These are phyloP conservation scores for Stomatorhinus ivindoensis DNA, from an alignment of 2,113 vertebrate genomes.

Conservation along the genomic window DNA sequence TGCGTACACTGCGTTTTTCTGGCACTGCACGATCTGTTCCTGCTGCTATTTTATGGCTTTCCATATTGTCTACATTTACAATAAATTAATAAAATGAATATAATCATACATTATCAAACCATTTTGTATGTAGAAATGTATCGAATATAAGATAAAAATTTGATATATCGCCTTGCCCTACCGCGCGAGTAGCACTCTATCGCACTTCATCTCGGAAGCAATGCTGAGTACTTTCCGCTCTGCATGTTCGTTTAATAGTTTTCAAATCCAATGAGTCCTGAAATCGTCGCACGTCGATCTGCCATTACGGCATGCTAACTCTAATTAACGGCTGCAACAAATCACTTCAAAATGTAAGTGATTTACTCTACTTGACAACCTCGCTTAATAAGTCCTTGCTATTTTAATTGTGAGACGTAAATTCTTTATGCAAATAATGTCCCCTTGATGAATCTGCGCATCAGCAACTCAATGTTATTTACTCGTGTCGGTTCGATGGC, in stretches of 20 bases:
- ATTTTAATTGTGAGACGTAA: not conserved
- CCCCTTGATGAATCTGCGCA: not conserved
- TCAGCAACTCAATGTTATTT: not conserved
- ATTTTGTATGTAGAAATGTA: not conserved
- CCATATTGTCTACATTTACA: not conserved
- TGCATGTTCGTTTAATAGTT: not conserved
- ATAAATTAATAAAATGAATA: not conserved
- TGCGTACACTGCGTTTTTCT: not conserved
- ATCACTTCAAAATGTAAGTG: constrained; percentile 7
- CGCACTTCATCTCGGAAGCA: not conserved
- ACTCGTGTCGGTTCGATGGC: not conserved
- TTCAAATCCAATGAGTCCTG: not conserved
- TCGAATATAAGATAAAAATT: not conserved
- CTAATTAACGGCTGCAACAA: constrained; percentile 12
- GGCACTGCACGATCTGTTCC: not conserved
- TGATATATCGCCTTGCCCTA: not conserved
- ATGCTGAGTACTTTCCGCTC: not conserved
- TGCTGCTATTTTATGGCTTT: not conserved
- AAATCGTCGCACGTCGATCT: not conserved
- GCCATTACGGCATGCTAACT: not conserved
- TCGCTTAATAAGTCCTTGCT: not conserved
- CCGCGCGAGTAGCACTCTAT: not conserved
- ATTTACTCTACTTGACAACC: not conserved
- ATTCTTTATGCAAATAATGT: not conserved
- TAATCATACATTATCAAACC: not conserved